phyloP scores from a whole-genome alignment of 1,140 invertebrate genomes.

The Dinoponera quadriceps region DNA sequence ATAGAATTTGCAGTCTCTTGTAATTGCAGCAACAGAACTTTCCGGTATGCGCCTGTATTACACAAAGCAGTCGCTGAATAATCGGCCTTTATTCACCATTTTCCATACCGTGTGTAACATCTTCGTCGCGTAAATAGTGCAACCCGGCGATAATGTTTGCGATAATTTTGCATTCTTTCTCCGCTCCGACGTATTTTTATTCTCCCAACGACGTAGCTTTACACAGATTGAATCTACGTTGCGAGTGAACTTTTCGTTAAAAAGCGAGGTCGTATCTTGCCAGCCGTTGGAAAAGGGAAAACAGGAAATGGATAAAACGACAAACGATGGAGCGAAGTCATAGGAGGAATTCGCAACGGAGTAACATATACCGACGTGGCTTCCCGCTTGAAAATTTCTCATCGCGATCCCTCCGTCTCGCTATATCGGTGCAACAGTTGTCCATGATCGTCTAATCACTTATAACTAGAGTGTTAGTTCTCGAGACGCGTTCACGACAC shows the following conservation, averaged over 20 bases:
- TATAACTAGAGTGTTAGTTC: too few relatives aligned
- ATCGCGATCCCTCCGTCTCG: too few relatives aligned
- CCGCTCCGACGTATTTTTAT: conserved; percentile 7
- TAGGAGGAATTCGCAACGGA: background rate
- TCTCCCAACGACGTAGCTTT: background rate
- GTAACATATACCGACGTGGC: background rate
- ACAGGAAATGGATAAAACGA: background rate
- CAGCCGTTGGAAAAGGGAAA: background rate
- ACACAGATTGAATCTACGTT: background rate
- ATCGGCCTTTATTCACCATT: conserved; percentile 36
- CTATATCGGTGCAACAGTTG: too few relatives aligned
- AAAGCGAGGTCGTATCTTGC: background rate
- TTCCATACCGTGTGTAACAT: conserved; percentile 10
- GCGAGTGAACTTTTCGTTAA: conserved; percentile 1
- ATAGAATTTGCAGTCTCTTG: conserved; percentile 59
- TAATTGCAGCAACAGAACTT: conserved; percentile 62
- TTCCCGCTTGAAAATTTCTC: too few relatives aligned
- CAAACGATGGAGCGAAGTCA: background rate
- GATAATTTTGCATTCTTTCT: conserved; percentile 20
- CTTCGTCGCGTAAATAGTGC: background rate
- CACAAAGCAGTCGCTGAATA: conserved; percentile 41
- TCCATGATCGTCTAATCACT: too few relatives aligned
- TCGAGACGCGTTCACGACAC: too few relatives aligned
- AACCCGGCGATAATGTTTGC: conserved; percentile 26
- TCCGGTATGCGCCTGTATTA: conserved; percentile 21